Evolutionary conservation across 2,888 invertebrate genomes (phyloP).

Genomic region (Idaea biselata): DNA sequence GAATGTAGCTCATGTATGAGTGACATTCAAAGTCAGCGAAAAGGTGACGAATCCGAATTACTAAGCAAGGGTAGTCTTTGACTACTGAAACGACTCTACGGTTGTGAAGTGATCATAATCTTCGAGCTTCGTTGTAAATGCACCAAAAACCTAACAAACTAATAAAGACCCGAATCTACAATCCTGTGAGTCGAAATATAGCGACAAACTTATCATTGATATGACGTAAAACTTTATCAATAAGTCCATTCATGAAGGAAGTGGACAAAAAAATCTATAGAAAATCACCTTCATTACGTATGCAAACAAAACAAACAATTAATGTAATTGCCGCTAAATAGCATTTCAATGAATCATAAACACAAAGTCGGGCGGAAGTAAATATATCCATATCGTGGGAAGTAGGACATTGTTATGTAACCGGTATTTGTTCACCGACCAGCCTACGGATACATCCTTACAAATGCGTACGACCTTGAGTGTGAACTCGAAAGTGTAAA

Average conservation of each 20-base stretch:
- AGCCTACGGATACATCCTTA: conserved; percentile 78
- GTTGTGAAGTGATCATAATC: background rate
- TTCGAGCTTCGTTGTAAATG: background rate
- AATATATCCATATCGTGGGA: conserved; percentile 69
- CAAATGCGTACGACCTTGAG: conserved; percentile 80
- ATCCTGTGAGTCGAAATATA: background rate
- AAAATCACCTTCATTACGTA: background rate
- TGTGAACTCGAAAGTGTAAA: conserved; percentile 79
- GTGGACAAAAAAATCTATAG: background rate
- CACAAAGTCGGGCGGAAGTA: conserved; percentile 48
- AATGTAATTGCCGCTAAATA: conserved; percentile 13
- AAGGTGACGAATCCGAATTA: too few species aligned
- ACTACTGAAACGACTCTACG: background rate
- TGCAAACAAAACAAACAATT: background rate
- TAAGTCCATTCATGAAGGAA: background rate
- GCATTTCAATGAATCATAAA: conserved; percentile 54
- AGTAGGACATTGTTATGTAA: conserved; percentile 76
- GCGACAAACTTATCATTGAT: background rate
- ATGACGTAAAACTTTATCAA: background rate
- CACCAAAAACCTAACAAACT: too few species aligned
- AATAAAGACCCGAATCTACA: too few species aligned
- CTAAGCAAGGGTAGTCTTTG: too few species aligned
- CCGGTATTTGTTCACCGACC: conserved; percentile 72
- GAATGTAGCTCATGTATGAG: too few species aligned
- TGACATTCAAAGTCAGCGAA: too few species aligned